Conservation (phyloP, 2,888 invertebrate genomes). For the Corythucha ciliata region DNA sequence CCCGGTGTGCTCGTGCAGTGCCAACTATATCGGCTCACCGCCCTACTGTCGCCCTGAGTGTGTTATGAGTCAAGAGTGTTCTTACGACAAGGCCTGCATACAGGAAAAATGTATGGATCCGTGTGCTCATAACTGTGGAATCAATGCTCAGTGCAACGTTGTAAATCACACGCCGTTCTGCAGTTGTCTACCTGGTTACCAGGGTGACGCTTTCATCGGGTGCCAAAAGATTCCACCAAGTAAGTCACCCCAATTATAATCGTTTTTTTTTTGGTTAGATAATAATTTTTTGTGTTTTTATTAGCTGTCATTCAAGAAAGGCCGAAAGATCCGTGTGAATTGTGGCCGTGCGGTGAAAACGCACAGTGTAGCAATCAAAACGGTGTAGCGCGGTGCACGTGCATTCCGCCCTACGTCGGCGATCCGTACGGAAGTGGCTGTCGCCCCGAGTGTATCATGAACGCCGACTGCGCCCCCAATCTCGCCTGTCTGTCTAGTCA, state of each 20-base stretch:
- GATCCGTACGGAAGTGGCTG: constrained; percentile 80
- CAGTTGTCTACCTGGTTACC: constrained; percentile 63
- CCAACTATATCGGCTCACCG: constrained; percentile 69
- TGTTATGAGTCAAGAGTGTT: constrained; percentile 71
- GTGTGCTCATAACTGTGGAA: constrained; percentile 66
- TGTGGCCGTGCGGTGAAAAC: constrained; percentile 76
- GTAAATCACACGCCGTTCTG: constrained; percentile 74
- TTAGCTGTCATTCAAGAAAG: constrained; percentile 33
- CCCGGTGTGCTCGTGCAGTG: constrained; percentile 47
- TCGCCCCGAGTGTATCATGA: constrained; percentile 73
- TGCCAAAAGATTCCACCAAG: constrained; percentile 52
- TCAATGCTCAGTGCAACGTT: constrained; percentile 67
- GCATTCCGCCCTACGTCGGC: constrained; percentile 78
- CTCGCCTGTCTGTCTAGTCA: constrained; percentile 73
- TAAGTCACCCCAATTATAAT: constrained; percentile 33
- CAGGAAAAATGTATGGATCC: constrained; percentile 74
- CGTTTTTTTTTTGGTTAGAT: background rate
- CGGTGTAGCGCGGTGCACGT: constrained; percentile 64
- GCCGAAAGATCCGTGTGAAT: constrained; percentile 57
- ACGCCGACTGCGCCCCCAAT: constrained; percentile 67
- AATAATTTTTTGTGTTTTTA: background rate
- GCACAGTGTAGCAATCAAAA: constrained; percentile 64
- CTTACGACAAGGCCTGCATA: constrained; percentile 65
- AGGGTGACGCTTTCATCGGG: constrained; percentile 76
- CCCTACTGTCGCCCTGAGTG: constrained; percentile 77